These are phyloP conservation scores for Erethizon dorsatum DNA, from an alignment of 2,797 vertebrate genomes.

Conservation along the genomic window DNA sequence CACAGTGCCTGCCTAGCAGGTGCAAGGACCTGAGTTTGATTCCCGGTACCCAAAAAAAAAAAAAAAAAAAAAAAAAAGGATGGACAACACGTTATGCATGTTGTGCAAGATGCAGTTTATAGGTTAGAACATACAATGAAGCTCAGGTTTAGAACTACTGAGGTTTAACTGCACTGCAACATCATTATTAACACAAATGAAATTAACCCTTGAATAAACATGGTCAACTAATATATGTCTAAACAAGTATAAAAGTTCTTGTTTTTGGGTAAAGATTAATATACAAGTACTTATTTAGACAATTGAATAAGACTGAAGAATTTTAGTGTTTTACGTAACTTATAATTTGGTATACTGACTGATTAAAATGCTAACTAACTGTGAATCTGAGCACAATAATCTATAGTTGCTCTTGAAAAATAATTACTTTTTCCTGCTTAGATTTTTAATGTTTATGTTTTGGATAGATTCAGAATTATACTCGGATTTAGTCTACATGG, in stretches of 20 bases:
- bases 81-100: background rate
- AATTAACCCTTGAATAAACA: slow-evolving; percentile 50
- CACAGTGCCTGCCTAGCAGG: no score
- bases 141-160: slow-evolving; percentile 29
- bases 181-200: slow-evolving; percentile 65
- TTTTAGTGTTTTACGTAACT: slow-evolving; percentile 59
- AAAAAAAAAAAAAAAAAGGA: background rate
- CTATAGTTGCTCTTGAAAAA: slow-evolving; percentile 46
- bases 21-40: no score
- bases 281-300: background rate
- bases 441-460: slow-evolving; percentile 68
- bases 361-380: slow-evolving; percentile 47
- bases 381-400: slow-evolving; percentile 39
- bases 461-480: slow-evolving; percentile 61
- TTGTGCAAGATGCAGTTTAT: background rate
- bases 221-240: background rate
- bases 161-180: slow-evolving; percentile 22
- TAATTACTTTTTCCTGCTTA: slow-evolving; percentile 37
- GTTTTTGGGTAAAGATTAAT: slow-evolving; percentile 54
- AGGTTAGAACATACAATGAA: background rate
- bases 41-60: no score
- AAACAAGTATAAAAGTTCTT: slow-evolving; percentile 31
- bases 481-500: slow-evolving; percentile 41
- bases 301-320: slow-evolving; percentile 32
- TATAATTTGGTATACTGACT: slow-evolving; percentile 20